These are phyloP conservation scores for Paracentrotus lividus DNA, from an alignment of 53 echinoderm and acorn worm genomes.

Conservation along the genomic window DNA sequence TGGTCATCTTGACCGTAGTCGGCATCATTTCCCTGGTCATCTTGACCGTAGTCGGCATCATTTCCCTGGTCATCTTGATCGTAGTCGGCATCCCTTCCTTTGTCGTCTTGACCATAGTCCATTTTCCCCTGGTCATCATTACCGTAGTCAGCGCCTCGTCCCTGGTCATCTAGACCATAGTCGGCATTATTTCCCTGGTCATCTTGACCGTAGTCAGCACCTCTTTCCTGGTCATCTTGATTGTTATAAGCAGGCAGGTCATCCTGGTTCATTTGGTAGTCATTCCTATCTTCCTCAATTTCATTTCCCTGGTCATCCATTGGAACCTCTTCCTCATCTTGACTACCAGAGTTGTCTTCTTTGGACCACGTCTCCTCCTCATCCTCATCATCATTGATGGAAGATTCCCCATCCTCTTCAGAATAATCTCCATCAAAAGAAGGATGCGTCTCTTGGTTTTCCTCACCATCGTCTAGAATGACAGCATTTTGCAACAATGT, in stretches of 20 bases:
- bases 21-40: neutral
- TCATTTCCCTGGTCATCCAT: neutral
- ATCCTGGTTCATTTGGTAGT: no score
- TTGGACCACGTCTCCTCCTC: neutral
- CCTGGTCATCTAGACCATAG: slow-evolving; percentile 2
- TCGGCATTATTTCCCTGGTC: neutral
- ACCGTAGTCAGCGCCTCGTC: neutral
- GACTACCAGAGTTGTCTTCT: neutral
- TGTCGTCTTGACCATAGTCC: neutral
- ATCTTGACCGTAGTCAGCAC: neutral
- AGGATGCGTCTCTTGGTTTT: neutral
- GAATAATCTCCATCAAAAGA: neutral
- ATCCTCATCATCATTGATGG: neutral
- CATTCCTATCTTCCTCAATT: neutral
- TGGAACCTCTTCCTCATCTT: neutral
- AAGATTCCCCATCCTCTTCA: neutral
- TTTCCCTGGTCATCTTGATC: neutral
- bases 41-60: neutral
- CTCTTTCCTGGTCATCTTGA: slow-evolving; percentile 3
- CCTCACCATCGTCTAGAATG: neutral
- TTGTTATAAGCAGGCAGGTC: no score
- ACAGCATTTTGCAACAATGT: neutral
- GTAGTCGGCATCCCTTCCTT: neutral
- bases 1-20: neutral
- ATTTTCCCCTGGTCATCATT: neutral